A percentile compares a stretch with the other conserved stretches of the same genome.
phyloP scores from a whole-genome alignment of 1,140 invertebrate species.

The Drosophila ficusphila region DNA sequence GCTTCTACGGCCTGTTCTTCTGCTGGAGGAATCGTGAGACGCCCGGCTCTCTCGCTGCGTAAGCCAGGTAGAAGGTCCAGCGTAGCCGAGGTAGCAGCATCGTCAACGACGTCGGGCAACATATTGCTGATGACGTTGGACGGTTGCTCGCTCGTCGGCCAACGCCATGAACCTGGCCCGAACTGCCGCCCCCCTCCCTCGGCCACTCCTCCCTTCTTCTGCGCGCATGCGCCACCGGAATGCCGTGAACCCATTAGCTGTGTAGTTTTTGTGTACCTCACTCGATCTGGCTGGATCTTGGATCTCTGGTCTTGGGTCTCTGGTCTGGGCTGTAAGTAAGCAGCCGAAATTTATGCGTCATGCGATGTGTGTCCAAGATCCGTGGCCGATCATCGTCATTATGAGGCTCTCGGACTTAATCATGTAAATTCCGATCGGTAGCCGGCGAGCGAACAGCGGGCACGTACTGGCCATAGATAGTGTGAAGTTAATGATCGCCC shows the following conservation, averaged over 20 bases:
- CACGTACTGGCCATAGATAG: conserved; percentile 46
- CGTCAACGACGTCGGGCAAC: conserved; percentile 61
- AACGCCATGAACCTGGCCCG: conserved; percentile 38
- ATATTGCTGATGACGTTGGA: conserved; percentile 74
- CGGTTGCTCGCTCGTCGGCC: conserved; percentile 19
- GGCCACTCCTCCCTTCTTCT: conserved; percentile 4
- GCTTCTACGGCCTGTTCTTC: conserved; percentile 72
- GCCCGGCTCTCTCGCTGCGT: conserved; percentile 55
- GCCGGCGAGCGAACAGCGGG: conserved; percentile 25
- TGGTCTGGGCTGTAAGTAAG: conserved; percentile 60
- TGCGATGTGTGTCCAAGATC: conserved; percentile 43
- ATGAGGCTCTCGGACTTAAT: no score
- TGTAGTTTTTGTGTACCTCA: conserved; percentile 42
- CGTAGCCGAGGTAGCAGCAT: conserved; percentile 82
- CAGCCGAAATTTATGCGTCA: conserved; percentile 81
- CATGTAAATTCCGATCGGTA: conserved; percentile 54
- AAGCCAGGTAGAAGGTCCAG: conserved; percentile 81
- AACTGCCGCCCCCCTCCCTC: conserved; percentile 11
- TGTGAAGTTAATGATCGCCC: conserved; percentile 53
- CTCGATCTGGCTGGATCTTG: conserved; percentile 18
- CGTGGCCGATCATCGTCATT: conserved; percentile 22
- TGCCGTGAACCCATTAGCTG: conserved; percentile 80
- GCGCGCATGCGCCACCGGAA: conserved; percentile 77
- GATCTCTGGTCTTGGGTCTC: no score
- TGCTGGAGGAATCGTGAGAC: conserved; percentile 46